Evolutionary conservation across 2,113 vertebrate species (phyloP).

Genomic region (Miniopterus natalensis): DNA sequence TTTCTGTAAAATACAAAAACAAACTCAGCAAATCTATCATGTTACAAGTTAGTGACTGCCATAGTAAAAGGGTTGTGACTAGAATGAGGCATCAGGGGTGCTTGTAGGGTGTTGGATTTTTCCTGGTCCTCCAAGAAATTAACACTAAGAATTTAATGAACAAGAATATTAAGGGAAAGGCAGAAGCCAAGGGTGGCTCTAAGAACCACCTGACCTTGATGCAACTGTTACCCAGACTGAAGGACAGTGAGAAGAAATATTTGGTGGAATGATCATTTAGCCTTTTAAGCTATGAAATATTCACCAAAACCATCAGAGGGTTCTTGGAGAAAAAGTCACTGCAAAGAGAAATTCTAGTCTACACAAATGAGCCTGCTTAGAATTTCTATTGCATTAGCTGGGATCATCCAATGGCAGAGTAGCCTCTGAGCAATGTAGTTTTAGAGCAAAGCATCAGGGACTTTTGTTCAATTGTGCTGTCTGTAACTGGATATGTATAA

Average conservation of each 20-base stretch:
- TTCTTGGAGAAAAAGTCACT: neutral
- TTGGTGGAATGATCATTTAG: neutral
- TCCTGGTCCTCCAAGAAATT: neutral
- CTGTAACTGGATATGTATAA: neutral
- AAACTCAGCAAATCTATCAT: neutral
- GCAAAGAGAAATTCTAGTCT: neutral
- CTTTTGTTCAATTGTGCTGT: neutral
- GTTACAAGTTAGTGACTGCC: neutral
- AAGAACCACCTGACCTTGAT: neutral
- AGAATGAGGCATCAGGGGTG: neutral
- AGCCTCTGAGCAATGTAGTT: neutral
- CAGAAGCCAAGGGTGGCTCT: neutral
- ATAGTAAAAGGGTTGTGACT: neutral
- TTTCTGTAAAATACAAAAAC: neutral
- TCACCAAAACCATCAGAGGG: neutral
- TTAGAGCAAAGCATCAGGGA: neutral
- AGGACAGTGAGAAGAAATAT: neutral
- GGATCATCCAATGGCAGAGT: neutral
- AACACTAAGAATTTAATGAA: neutral
- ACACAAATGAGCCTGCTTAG: neutral
- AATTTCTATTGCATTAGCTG: neutral
- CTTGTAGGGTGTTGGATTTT: neutral
- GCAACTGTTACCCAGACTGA: neutral
- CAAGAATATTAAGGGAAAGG: neutral
- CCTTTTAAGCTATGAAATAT: neutral